These are phyloP conservation scores for Erebia ligea DNA, from an alignment of 2,888 invertebrate species.

Conservation along the genomic window DNA sequence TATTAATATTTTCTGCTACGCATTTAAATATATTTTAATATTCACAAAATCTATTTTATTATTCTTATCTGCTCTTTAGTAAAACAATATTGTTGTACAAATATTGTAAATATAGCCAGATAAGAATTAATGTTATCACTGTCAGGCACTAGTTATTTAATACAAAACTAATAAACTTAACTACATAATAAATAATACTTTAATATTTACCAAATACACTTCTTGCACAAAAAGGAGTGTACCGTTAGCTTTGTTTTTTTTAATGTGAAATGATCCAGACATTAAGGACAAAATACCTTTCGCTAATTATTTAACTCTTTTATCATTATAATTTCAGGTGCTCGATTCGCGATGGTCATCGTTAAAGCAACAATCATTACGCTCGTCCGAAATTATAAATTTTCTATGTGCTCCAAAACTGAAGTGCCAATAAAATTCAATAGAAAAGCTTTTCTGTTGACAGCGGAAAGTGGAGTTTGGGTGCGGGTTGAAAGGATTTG, in stretches of 20 bases:
- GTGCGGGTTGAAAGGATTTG: constrained; percentile 28
- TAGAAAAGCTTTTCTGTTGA: constrained; percentile 36
- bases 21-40: neutral
- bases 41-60: neutral
- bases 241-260: too few relatives aligned
- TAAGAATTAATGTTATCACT: neutral
- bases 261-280: too few relatives aligned
- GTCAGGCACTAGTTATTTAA: neutral
- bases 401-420: constrained; percentile 41
- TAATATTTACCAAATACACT: too few relatives aligned
- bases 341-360: constrained; percentile 43
- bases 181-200: too few relatives aligned
- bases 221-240: too few relatives aligned
- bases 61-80: neutral
- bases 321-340: constrained; percentile 39
- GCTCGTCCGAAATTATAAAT: constrained; percentile 43
- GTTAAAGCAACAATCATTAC: constrained; percentile 43
- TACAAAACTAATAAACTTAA: too few relatives aligned
- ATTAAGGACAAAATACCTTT: too few relatives aligned
- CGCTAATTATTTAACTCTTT: neutral
- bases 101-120: neutral
- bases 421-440: constrained; percentile 39
- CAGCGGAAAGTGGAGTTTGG: constrained; percentile 41
- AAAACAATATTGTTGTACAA: neutral
- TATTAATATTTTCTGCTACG: too few relatives aligned